Base-by-base conservation (phyloP, 1,140 invertebrate species). In the Bombus waltoni region DNA sequence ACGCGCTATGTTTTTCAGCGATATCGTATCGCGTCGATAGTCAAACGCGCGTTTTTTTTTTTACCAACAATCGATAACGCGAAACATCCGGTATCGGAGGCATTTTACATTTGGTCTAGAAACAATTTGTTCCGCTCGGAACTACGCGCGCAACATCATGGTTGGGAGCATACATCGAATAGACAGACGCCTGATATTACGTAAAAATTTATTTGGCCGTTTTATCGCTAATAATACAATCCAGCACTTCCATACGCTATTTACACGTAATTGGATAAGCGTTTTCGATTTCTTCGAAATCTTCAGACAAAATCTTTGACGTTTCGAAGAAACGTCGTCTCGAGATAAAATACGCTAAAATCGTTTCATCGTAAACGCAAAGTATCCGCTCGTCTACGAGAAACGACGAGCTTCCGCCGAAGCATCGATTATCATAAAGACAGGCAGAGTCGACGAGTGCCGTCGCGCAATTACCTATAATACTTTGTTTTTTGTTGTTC, bases 181-280 rank as follows among this genome's bases (percentile, higher is more conserved):
- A 25, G 74, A 28, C 59, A 18, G 2, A 18, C 8, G 47, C 25
- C 3, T 9, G 22, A 18, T 42, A 42, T 42, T n/a, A 1, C 10
- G 59, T 66, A 59, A 40, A 83, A 22, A 66, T 83, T 83, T 83
- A 83, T 83, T 83, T 38, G 28, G 44, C 40, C 25, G 71, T n/a
- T 75, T 32, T 18, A 25, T 42, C 18, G 44, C n/a, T 47, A 66
- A 22, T 59, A 65, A 62, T 53, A 59, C 71, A 44, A 65, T 18
- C 3, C 22, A 11, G 32, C n/a, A 28, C 25, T 25, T 32, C 53
- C 18, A 25, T 53, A n/a, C 10, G 15, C 42, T 75, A 83, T 76
- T 35, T 83, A 83, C 59, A 82, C n/a, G n/a, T n/a, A 47, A 25
- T 75, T 40, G 0, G 8, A 65, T 66, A 83, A 83, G 72, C 72